Evolutionary conservation across 2,113 vertebrate species (phyloP), one percentile per base, ranked within the genome.

Genomic region (Myotis lucifugus): DNA sequence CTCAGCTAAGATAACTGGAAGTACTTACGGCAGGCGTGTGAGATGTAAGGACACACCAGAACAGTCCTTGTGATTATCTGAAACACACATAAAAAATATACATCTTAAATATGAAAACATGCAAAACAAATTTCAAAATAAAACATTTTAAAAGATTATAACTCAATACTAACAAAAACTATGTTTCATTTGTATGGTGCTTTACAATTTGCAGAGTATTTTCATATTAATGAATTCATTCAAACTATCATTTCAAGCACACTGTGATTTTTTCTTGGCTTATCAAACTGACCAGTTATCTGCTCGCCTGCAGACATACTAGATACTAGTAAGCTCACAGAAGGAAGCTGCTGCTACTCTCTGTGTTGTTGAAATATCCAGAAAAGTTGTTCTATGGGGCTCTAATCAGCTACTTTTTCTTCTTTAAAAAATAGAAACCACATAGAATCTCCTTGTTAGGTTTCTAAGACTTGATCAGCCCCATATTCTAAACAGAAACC

Each of bases 1-100:
- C 23, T 91, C 3, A 52, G 37, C 19, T 42, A 13, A 23, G 40
- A 81, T 42, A 81, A 73, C 37, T 0, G 10, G 48, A 92, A 69
- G 79, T 82, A 99, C 99, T 99, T 98, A 99, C 99, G 98, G 99
- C 94, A 99, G 98, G 94, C 98, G 98, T n/a, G 99, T 99, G 98
- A 99, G 98, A 95, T 98, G 99, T 96, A 99, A 98, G 61, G 99
- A 98, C 72, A 99, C 98, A 96, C 99, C 99, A 90, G 99, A 99
- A 91, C 99, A 99, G 97, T 99, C 99, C 97, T 98, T 99, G 97
- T 99, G 99, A 97, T 99, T 99, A 98, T 99, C 99, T 99, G 98
- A 74, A 98, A 74, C 6, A 73, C 7, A 85, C 11, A 90, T 10
- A 77, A 8, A 79, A 81, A 79, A 91, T 12, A 76, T 3, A 70